Evolutionary conservation across 2,888 invertebrate species (phyloP), one percentile per base, ranked within the genome.

Genomic region (Torymus auratus): DNA sequence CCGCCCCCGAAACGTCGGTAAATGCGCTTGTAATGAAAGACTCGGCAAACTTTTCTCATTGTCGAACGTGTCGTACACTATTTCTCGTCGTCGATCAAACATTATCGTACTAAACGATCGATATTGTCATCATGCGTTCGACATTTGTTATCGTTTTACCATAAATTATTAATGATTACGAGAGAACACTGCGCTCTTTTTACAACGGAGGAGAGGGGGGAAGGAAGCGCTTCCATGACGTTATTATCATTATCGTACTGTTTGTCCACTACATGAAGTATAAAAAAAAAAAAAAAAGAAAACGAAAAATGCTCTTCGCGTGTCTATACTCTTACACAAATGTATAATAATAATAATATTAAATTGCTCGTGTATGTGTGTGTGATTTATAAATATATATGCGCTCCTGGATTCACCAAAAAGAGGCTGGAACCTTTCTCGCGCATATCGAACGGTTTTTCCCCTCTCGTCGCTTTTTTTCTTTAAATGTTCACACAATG

Each of bases 121-220:
- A 17, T 20, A 28, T 28, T 28, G 28, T 28, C 28, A 28, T 28
- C 28, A 28, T 7, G 28, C 28, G 28, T 28, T 28, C 28, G 75
- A 76, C 15, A n/a, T n/a, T 67, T 80, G 64, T 74, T 74, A 76
- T 53, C 17, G 20, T 77, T 64, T 28, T 56, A 76, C 75, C 60
- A 76, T 76, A 56, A 76, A 76, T 76, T 80, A 76, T 71, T 62
- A 71, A 61, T 71, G 28, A 28, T 28, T 28, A 28, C 28, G 65
- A 76, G 76, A 56, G 75, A 80, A 71, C 60, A 28, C n/a, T n/a
- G n/a, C 7, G 28, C 28, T 28, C 7, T 28, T 28, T 28, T 28
- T 28, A 5, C 28, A 7, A 28, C 3, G 28, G 28, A 28, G 28
- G 28, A 2, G 28, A 7, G 3, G 28, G 28, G 28, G 28, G 28